A percentile compares a stretch with the other conserved stretches of the same genome.
These are phyloP conservation scores for Toxotes chatareus DNA, from an alignment of 2,113 vertebrate species.

Conservation along the genomic window DNA sequence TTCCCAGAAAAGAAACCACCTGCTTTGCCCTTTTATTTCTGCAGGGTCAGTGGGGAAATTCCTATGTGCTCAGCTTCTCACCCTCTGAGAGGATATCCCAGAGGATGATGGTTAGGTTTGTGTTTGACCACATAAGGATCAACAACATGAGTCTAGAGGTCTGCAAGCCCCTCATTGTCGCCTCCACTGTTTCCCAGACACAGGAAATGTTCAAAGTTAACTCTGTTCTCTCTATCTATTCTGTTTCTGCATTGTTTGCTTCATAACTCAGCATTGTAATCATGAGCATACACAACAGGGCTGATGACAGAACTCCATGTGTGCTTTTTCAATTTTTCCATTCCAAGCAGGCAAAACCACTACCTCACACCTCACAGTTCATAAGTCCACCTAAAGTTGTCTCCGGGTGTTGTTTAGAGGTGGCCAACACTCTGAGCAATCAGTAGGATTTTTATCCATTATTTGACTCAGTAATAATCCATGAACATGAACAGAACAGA, in stretches of 20 bases:
- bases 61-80: conserved; percentile 45
- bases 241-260: conserved; percentile 54
- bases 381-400: conserved; percentile 46
- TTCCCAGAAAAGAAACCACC: conserved; percentile 51
- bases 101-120: conserved; percentile 67
- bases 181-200: conserved; percentile 44
- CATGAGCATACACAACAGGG: conserved; percentile 27
- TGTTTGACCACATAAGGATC: conserved; percentile 75
- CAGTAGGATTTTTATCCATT: not conserved
- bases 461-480: not conserved
- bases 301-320: conserved; percentile 53
- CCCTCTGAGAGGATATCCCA: conserved; percentile 65
- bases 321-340: conserved; percentile 51
- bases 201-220: conserved; percentile 57
- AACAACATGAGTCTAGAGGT: conserved; percentile 68
- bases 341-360: conserved; percentile 47
- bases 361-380: conserved; percentile 60
- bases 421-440: conserved; percentile 29
- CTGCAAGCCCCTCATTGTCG: conserved; percentile 43
- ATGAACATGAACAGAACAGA: conserved; percentile 2
- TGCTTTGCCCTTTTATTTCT: conserved; percentile 57
- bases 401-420: conserved; percentile 16
- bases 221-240: conserved; percentile 19
- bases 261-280: conserved; percentile 45
- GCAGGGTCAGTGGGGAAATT: conserved; percentile 69